phyloP scores from a whole-genome alignment of 2,797 vertebrate genomes.

The Siniperca scherzeri region DNA sequence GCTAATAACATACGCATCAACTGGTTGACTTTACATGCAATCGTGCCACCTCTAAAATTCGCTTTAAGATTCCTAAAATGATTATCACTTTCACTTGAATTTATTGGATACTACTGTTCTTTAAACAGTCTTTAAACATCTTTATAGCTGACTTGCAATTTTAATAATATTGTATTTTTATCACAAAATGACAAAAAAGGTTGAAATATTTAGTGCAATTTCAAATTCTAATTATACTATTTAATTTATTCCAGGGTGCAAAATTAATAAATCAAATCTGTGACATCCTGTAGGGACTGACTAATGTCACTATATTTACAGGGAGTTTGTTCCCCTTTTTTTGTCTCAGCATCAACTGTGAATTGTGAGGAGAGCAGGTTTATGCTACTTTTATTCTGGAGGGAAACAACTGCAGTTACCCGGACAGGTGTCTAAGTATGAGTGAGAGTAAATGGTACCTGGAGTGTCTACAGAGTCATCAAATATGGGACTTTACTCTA shows the following conservation, averaged over 20 bases:
- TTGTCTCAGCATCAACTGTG: not conserved
- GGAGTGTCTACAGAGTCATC: slow-evolving; percentile 58
- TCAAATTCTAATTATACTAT: not conserved
- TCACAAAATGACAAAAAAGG: not conserved
- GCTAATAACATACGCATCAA: too few relatives aligned
- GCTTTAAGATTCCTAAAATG: not conserved
- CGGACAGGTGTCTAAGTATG: not conserved
- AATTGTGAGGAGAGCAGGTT: not conserved
- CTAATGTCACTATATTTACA: not conserved
- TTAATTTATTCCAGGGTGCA: not conserved
- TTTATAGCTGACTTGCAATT: not conserved
- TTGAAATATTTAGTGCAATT: not conserved
- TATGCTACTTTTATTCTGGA: slow-evolving; percentile 16
- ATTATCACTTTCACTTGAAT: not conserved
- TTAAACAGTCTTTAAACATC: not conserved
- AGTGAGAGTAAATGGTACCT: slow-evolving; percentile 21
- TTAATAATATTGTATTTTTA: not conserved
- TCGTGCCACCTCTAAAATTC: not conserved
- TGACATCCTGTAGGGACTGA: not conserved
- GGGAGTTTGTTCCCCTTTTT: not conserved
- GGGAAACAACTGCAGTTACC: slow-evolving; percentile 1
- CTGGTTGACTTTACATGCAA: too few relatives aligned
- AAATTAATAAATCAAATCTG: not conserved
- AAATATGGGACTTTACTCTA: slow-evolving; percentile 36
- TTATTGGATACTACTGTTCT: too few relatives aligned